A percentile compares a stretch with the other conserved stretches of the same genome.
These are phyloP conservation scores for Phorcus lineatus DNA, from an alignment of 2,888 invertebrate genomes.

Conservation along the genomic window DNA sequence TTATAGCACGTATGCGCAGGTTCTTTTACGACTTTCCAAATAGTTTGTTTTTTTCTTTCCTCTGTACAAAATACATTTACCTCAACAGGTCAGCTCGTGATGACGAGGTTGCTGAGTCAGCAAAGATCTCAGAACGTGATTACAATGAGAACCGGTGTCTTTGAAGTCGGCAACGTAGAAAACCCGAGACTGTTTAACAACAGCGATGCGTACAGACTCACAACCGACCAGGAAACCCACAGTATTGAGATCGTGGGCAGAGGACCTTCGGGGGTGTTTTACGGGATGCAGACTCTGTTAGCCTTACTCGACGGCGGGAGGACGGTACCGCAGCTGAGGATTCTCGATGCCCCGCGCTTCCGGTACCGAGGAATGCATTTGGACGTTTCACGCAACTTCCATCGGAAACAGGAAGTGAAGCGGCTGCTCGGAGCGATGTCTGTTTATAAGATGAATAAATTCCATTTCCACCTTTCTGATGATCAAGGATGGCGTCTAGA, in stretches of 20 bases:
- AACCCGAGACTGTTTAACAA: not conserved
- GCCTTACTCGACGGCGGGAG: constrained; percentile 14
- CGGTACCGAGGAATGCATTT: constrained; percentile 58
- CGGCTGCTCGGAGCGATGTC: constrained; percentile 60
- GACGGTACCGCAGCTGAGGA: constrained; percentile 12
- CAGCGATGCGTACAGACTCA: constrained; percentile 36
- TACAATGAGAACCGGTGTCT: not conserved
- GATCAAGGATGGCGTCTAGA: constrained; percentile 74
- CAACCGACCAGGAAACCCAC: constrained; percentile 26
- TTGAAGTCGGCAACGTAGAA: constrained; percentile 2
- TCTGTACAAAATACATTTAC: too few species aligned
- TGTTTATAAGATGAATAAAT: constrained; percentile 71
- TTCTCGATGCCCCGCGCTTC: constrained; percentile 56
- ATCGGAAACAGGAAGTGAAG: constrained; percentile 51
- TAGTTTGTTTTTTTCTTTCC: too few species aligned
- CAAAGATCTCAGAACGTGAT: constrained; percentile 17
- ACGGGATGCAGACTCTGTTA: constrained; percentile 39
- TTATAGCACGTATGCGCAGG: too few species aligned
- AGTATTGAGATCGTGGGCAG: constrained; percentile 42
- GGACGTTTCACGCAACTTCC: constrained; percentile 66
- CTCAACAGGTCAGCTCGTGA: not conserved
- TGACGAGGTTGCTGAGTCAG: not conserved
- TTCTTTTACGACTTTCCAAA: too few species aligned
- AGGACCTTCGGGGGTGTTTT: constrained; percentile 39
- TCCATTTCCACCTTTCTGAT: constrained; percentile 72